Conservation (phyloP, 2,888 invertebrate genomes). For the Liopterus haemorrhoidalis region DNA sequence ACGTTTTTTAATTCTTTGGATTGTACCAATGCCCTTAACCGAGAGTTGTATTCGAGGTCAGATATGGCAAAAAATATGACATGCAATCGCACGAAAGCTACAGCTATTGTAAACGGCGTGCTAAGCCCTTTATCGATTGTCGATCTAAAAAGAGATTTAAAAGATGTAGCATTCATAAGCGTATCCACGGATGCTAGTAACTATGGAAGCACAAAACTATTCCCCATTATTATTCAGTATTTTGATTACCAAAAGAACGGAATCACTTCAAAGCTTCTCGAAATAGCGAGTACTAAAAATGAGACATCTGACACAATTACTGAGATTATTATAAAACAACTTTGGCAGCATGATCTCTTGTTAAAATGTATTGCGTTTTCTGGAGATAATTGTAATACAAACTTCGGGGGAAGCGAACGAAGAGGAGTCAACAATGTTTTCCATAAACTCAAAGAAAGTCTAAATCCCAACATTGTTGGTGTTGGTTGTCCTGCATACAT, state of each 20-base stretch:
- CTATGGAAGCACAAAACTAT: conserved; percentile 31
- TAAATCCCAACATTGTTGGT: conserved; percentile 8
- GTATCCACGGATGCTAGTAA: conserved; percentile 34
- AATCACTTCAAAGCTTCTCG: conserved; percentile 25
- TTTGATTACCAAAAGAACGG: conserved; percentile 25
- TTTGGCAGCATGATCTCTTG: background rate
- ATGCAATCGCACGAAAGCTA: conserved; percentile 18
- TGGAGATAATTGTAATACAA: conserved; percentile 18
- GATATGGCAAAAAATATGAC: conserved; percentile 11
- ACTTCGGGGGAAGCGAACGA: conserved; percentile 18
- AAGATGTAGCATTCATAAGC: conserved; percentile 28
- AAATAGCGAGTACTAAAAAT: conserved; percentile 27
- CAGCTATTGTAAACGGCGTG: conserved; percentile 20
- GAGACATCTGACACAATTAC: conserved; percentile 32
- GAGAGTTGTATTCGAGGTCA: conserved; percentile 6
- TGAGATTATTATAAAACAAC: conserved; percentile 23
- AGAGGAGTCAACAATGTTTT: conserved; percentile 18
- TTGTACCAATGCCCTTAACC: conserved; percentile 16
- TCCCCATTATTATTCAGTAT: conserved; percentile 34
- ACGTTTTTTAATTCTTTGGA: conserved; percentile 17
- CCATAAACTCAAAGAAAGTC: conserved; percentile 7
- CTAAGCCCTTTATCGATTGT: conserved; percentile 19
- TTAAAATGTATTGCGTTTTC: conserved; percentile 15
- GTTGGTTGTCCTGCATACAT: conserved; percentile 19
- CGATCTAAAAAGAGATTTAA: conserved; percentile 26